Percentiles rank a stretch among this genome's conserved stretches.
Evolutionary conservation across 2,113 vertebrate species (phyloP).

Genomic region (Diadophis punctatus): DNA sequence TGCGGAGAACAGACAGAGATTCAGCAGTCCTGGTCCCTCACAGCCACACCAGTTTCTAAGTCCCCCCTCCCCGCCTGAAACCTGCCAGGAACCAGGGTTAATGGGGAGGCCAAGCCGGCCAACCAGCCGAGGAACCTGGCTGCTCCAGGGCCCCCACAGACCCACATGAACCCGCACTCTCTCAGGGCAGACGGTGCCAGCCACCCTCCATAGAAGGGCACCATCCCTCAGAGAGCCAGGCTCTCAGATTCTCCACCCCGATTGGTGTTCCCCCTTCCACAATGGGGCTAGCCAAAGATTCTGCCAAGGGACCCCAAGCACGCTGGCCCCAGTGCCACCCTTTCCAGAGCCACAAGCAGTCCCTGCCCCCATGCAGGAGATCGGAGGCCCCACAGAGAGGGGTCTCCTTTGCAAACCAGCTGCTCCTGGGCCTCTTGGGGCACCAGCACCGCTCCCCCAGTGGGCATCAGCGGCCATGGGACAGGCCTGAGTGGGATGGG

Average conservation of each 20-base stretch:
- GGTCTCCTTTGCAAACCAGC: no score
- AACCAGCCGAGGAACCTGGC: neutral
- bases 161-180: neutral
- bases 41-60: neutral
- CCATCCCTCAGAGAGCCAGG: neutral
- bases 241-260: no score
- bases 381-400: no score
- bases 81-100: neutral
- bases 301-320: neutral
- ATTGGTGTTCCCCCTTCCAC: no score
- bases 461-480: neutral
- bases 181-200: neutral
- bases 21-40: neutral
- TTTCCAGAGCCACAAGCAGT: no score
- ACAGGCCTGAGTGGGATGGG: neutral
- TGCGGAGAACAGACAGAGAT: neutral
- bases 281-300: no score
- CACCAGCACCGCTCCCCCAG: no score
- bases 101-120: no score
- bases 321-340: fast-evolving
- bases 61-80: neutral
- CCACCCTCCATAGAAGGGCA: no score
- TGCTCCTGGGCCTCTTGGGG: neutral
- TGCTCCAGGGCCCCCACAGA: no score
- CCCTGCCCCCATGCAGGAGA: no score